phyloP scores from a whole-genome alignment of 1,140 invertebrate species.

The Ladona fulva region DNA sequence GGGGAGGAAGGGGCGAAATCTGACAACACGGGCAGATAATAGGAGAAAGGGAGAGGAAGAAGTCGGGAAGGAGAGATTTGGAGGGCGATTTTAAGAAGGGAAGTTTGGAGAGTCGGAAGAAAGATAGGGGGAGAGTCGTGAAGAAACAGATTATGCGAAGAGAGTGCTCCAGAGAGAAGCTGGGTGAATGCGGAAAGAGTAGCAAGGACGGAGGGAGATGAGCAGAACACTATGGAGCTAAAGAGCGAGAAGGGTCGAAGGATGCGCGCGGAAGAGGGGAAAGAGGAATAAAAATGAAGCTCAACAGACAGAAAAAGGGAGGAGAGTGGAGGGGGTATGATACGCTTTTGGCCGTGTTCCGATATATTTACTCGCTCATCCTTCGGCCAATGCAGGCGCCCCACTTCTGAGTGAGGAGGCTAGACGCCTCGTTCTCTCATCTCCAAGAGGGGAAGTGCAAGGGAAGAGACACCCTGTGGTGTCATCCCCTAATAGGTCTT shows the following conservation, averaged over 20 bases:
- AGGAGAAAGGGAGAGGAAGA: background rate
- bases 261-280: background rate
- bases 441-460: background rate
- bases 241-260: background rate
- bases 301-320: background rate
- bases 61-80: background rate
- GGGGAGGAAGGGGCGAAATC: background rate
- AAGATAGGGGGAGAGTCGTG: background rate
- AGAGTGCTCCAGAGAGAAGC: no score
- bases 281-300: background rate
- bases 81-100: background rate
- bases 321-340: background rate
- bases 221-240: background rate
- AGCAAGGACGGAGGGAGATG: background rate
- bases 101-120: background rate
- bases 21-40: background rate
- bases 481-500: background rate
- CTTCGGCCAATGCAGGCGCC: background rate
- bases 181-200: background rate
- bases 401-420: background rate
- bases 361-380: background rate
- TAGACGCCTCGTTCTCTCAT: background rate
- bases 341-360: background rate
- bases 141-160: background rate
- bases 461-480: background rate